These are phyloP conservation scores for Chaetura pelagica DNA, from an alignment of 2,113 vertebrate species.

Conservation along the genomic window DNA sequence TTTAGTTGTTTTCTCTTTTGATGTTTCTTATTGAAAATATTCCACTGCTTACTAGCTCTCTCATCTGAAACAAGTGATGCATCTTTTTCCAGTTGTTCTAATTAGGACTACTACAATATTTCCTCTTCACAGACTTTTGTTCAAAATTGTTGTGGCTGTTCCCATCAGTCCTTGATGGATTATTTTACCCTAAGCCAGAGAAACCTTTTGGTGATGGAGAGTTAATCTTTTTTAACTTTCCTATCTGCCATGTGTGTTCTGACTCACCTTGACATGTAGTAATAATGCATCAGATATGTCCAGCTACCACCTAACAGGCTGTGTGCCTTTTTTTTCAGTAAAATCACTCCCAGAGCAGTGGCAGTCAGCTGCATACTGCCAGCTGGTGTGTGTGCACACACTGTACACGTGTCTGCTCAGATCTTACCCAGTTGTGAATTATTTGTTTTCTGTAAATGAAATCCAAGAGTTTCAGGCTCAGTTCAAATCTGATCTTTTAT, in stretches of 20 bases:
- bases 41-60: background rate
- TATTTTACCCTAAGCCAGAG: background rate
- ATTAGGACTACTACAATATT: background rate
- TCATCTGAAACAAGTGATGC: background rate
- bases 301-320: background rate
- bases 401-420: background rate
- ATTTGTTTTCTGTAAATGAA: constrained; percentile 45
- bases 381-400: background rate
- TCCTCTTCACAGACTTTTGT: background rate
- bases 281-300: background rate
- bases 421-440: constrained; percentile 4
- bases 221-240: background rate
- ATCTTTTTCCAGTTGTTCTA: background rate
- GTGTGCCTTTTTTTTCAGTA: background rate
- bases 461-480: background rate
- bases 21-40: background rate
- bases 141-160: background rate
- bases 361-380: background rate
- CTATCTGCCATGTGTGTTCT: background rate
- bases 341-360: background rate
- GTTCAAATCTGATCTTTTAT: background rate
- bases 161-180: background rate
- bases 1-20: background rate
- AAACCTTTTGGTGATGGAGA: background rate
- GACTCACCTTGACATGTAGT: background rate